Evolutionary conservation across 2,888 invertebrate genomes (phyloP), one percentile per base, ranked within the genome.

Genomic region (Smittia sp.): DNA sequence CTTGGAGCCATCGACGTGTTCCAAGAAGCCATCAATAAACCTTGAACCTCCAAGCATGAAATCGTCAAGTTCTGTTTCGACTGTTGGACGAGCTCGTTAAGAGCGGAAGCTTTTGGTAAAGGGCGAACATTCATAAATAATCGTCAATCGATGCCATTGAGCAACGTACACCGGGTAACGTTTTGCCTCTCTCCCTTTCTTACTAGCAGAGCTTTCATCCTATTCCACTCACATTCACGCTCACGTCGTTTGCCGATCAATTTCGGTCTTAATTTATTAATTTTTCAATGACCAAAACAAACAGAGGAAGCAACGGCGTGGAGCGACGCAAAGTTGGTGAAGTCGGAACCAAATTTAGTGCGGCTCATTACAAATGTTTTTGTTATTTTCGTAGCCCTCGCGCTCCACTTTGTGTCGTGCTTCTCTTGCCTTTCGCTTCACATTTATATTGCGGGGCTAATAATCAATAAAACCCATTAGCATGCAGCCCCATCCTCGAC

Each of bases 401-500:
- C n/a, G 18, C 52, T 46, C 18, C 18, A 15, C n/a, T 7, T 46
- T 13, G 52, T 46, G 4, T 46, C 18, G n/a, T 46, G n/a, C 18
- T 46, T 46, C 11, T 18, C 18, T 11, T 46, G n/a, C 52, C 15
- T 58, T 58, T 22, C 15, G 15, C 32, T 65, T 15, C 27, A 18
- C 13, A 13, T 65, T 65, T 27, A 13, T 27, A 25, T 4, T 27
- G 15, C 15, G 24, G 9, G n/a, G n/a, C 24, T 67, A 32, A 41
- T 65, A 65, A 67, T 67, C 67, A 67, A 67, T 67, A 67, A 67
- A 67, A 41, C 22, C 22, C 67, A 67, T 67, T 67, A 67, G 67
- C 41, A 67, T 67, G 38, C 67, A 67, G 39, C 20, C 22, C 58
- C 58, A 20, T 18, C 22, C 20, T 46, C 11, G 46, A 32, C 11